phyloP scores from a whole-genome alignment of 2,888 invertebrate genomes.

The Leptopilina syphax region DNA sequence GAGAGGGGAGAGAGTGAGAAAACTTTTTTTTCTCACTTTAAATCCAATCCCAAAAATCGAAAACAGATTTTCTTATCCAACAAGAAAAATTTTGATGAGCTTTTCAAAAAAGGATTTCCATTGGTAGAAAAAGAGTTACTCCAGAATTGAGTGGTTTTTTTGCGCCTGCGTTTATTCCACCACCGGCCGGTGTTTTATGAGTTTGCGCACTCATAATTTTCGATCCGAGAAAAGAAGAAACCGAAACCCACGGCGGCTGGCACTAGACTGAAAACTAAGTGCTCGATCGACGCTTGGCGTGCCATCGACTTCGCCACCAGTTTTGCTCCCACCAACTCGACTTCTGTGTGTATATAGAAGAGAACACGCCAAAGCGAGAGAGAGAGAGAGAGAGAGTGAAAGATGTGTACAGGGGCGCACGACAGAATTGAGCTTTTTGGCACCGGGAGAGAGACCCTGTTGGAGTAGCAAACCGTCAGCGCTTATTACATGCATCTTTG shows the following conservation, averaged over 20 bases:
- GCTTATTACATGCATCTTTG: conserved; percentile 56
- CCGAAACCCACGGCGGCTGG: conserved; percentile 61
- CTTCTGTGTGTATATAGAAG: not conserved
- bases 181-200: conserved; percentile 39
- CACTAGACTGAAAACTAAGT: conserved; percentile 61
- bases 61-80: too few species aligned
- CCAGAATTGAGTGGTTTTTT: conserved; percentile 42
- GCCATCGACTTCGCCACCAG: conserved; percentile 47
- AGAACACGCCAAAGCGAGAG: not conserved
- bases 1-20: not conserved
- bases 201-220: conserved; percentile 18
- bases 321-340: conserved; percentile 45
- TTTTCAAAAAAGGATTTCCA: too few species aligned
- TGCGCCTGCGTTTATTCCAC: conserved; percentile 52
- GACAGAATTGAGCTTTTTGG: conserved; percentile 29
- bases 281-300: conserved; percentile 55
- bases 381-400: not conserved
- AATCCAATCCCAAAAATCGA: too few species aligned
- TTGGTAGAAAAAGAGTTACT: not conserved
- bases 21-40: too few species aligned
- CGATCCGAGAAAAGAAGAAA: not conserved
- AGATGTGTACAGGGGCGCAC: conserved; percentile 15
- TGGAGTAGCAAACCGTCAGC: conserved; percentile 36
- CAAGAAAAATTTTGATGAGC: too few species aligned
- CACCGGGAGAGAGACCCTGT: conserved; percentile 3